A percentile compares a stretch with the other conserved stretches of the same genome.
These are phyloP conservation scores for Hycleus phaleratus DNA, from an alignment of 1,140 invertebrate species.

Conservation along the genomic window DNA sequence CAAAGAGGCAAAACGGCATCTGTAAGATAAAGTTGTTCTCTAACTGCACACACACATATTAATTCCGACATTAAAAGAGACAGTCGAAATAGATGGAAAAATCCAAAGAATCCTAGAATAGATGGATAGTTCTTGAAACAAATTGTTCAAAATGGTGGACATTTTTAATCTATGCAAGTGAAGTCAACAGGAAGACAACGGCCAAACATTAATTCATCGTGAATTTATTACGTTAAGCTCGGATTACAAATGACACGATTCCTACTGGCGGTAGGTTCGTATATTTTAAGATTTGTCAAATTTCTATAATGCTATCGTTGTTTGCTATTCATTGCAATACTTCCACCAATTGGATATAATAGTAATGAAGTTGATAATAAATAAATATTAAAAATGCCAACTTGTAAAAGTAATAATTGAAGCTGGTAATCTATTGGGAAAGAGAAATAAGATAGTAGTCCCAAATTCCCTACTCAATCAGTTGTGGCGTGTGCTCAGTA, in stretches of 20 bases:
- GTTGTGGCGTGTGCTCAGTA: slow-evolving; percentile 32
- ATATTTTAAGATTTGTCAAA: no score
- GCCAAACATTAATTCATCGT: no score
- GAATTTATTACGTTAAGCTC: no score
- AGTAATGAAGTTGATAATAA: neutral
- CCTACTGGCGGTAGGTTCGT: no score
- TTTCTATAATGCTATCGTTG: neutral
- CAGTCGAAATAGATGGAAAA: neutral
- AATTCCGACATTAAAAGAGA: slow-evolving; percentile 31
- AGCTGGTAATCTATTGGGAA: slow-evolving; percentile 31
- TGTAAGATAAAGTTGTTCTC: slow-evolving; percentile 34
- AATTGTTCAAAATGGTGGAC: no score
- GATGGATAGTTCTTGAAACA: no score
- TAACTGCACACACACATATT: slow-evolving; percentile 32
- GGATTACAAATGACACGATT: no score
- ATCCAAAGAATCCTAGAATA: neutral
- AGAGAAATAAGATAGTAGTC: slow-evolving; percentile 27
- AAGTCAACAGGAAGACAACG: no score
- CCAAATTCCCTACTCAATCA: slow-evolving; percentile 38
- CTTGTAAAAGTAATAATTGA: slow-evolving; percentile 25
- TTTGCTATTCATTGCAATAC: neutral
- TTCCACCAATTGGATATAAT: no score
- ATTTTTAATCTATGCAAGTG: no score
- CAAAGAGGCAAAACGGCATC: slow-evolving; percentile 30
- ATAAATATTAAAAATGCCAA: no score